A percentile compares a stretch with the other conserved stretches of the same genome.
These are phyloP conservation scores for Dendrocincla fuliginosa DNA, from an alignment of 2,797 vertebrate species.

Conservation along the genomic window DNA sequence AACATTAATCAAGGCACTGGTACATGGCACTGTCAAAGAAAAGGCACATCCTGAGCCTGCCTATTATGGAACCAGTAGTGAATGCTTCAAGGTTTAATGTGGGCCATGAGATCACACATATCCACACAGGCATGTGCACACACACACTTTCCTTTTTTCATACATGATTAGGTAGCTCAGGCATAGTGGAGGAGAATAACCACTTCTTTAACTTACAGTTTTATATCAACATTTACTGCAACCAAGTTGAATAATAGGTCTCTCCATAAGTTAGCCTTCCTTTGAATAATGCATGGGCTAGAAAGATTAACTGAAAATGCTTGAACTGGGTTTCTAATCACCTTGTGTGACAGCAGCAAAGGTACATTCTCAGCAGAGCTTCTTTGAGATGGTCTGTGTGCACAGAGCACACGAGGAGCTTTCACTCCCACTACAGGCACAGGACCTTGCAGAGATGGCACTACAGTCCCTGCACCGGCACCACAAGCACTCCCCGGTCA, in stretches of 20 bases:
- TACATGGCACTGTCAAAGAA: constrained; percentile 9
- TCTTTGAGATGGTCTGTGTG: neutral
- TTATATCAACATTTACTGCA: neutral
- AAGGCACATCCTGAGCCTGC: neutral
- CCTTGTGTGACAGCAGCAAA: neutral
- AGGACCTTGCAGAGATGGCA: neutral
- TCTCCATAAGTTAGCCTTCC: neutral
- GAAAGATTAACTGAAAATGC: constrained; percentile 5
- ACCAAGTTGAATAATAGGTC: neutral
- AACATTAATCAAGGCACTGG: constrained; percentile 39
- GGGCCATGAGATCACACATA: neutral
- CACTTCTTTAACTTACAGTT: neutral
- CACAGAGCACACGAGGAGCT: accelerated
- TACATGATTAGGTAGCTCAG: neutral
- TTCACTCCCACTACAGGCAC: neutral
- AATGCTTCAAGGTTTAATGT: neutral
- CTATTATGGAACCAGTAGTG: neutral
- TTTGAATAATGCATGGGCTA: constrained; percentile 2
- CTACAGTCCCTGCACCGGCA: neutral
- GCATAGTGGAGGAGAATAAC: neutral
- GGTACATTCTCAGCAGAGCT: neutral
- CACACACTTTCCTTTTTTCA: neutral
- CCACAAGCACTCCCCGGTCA: neutral
- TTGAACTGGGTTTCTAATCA: neutral
- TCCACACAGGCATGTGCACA: accelerated